Evolutionary conservation across 2,888 invertebrate genomes (phyloP).

Genomic region (Sepioteuthis lessoniana): DNA sequence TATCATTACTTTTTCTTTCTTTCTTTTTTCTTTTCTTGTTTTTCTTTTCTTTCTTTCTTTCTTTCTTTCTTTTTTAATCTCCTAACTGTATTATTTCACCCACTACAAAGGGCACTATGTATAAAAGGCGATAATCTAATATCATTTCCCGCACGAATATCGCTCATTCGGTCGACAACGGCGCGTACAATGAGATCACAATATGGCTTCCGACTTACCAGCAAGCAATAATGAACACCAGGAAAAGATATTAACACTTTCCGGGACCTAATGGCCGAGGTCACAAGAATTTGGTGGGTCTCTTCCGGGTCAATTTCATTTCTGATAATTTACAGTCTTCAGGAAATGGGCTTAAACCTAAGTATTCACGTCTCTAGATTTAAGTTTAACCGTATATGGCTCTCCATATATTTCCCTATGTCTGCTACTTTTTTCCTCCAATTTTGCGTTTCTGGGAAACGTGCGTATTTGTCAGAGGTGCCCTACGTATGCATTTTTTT

Average conservation of each 20-base stretch:
- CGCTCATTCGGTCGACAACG: not conserved
- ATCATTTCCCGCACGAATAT: not conserved
- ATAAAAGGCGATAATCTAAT: not conserved
- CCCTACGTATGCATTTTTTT: too few species aligned
- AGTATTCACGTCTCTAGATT: not conserved
- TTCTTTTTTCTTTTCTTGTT: too few species aligned
- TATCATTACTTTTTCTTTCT: too few species aligned
- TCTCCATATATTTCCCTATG: not conserved
- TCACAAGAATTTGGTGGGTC: slow-evolving; percentile 11
- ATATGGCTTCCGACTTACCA: slow-evolving; percentile 9
- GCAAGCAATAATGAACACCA: not conserved
- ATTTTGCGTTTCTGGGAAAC: too few species aligned
- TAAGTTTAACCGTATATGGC: not conserved
- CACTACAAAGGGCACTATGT: not conserved
- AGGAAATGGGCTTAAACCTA: not conserved
- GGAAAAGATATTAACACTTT: slow-evolving; percentile 23
- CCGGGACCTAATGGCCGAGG: not conserved
- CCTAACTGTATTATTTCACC: not conserved
- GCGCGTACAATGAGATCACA: not conserved
- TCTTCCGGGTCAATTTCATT: slow-evolving; percentile 21
- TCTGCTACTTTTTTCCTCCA: too few species aligned
- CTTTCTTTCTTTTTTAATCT: not conserved
- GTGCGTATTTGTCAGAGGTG: too few species aligned
- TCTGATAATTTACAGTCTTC: not conserved
- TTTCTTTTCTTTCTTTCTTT: not conserved